phyloP scores from a whole-genome alignment of 2,888 invertebrate genomes.

The Ecdyonurus torrentis region DNA sequence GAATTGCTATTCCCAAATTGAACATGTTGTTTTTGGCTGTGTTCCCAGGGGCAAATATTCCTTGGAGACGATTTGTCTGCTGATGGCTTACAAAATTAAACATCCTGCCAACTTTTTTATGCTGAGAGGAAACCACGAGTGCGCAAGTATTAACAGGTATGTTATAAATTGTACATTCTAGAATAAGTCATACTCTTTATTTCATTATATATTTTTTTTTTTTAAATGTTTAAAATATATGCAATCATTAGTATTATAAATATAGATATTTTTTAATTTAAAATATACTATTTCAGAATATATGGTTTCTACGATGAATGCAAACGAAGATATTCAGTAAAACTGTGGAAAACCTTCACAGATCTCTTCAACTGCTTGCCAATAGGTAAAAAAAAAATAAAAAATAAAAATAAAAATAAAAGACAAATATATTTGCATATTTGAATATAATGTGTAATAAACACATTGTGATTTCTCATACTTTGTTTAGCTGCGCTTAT shows the following conservation, averaged over 20 bases:
- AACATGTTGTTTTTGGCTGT: slow-evolving; percentile 6
- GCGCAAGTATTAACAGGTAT: slow-evolving; percentile 33
- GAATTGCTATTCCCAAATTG: background rate
- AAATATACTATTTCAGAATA: slow-evolving; percentile 21
- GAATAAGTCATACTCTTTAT: background rate
- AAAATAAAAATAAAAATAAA: too few relatives aligned
- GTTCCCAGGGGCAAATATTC: slow-evolving; percentile 28
- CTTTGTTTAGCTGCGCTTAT: slow-evolving; percentile 28
- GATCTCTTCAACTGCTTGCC: slow-evolving; percentile 35
- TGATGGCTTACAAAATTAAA: slow-evolving; percentile 34
- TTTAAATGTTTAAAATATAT: too few relatives aligned
- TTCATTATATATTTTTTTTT: background rate
- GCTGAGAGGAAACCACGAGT: slow-evolving; percentile 35
- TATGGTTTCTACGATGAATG: slow-evolving; percentile 39
- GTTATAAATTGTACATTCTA: background rate
- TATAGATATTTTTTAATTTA: background rate
- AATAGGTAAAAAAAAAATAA: slow-evolving; percentile 20
- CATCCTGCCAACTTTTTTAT: slow-evolving; percentile 38
- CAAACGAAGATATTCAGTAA: slow-evolving; percentile 31
- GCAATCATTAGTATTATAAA: too few relatives aligned
- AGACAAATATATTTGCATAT: too few relatives aligned
- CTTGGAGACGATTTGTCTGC: slow-evolving; percentile 31
- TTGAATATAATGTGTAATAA: too few relatives aligned
- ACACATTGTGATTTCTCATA: background rate
- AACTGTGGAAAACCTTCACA: slow-evolving; percentile 35